Evolutionary conservation across 1,140 invertebrate species (phyloP).

Genomic region (Sarcophaga bullata): DNA sequence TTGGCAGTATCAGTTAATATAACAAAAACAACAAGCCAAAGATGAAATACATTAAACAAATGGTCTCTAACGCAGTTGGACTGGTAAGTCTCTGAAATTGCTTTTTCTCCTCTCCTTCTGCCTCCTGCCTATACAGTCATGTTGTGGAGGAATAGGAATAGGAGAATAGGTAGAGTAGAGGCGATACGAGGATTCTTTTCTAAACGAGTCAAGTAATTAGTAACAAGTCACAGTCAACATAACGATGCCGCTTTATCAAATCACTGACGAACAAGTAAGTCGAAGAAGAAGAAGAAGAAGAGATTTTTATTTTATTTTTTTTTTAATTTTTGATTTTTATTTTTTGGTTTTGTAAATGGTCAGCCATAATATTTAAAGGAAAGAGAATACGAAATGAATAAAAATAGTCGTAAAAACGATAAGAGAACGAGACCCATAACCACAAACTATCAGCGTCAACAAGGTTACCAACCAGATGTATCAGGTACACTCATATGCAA

Average conservation of each 20-base stretch:
- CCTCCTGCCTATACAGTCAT: no score
- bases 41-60: constrained; percentile 26
- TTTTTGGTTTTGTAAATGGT: not conserved
- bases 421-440: constrained; percentile 11
- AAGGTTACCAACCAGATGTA: constrained; percentile 13
- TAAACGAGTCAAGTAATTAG: constrained; percentile 46
- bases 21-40: not conserved
- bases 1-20: not conserved
- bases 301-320: not conserved
- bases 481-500: not conserved
- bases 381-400: constrained; percentile 2
- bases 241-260: constrained; percentile 47
- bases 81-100: not conserved
- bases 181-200: constrained; percentile 31
- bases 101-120: not conserved
- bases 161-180: not conserved
- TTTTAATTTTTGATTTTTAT: no score
- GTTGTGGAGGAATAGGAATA: constrained; percentile 8
- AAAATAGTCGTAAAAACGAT: constrained; percentile 33
- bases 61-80: constrained; percentile 29
- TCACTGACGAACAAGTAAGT: constrained; percentile 4
- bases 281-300: no score
- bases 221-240: constrained; percentile 45
- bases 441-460: not conserved
- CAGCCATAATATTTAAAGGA: constrained; percentile 2